Evolutionary conservation across 2,888 invertebrate species (phyloP).

Genomic region (Aspidiotus destructor): DNA sequence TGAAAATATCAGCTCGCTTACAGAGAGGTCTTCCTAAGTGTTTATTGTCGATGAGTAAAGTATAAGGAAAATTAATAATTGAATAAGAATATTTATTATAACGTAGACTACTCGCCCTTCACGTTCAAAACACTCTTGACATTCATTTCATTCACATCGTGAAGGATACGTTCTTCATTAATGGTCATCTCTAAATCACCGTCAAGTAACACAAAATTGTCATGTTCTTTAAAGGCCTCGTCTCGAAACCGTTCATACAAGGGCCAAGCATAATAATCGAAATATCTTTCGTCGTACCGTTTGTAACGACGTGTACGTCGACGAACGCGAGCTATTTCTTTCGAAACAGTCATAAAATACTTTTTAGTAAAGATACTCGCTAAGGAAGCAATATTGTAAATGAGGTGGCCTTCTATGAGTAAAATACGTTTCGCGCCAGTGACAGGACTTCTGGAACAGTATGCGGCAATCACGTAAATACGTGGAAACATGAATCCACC

Average conservation of each 20-base stretch:
- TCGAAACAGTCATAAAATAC: constrained; percentile 31
- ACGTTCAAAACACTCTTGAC: no score
- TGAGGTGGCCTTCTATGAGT: constrained; percentile 33
- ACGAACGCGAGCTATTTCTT: constrained; percentile 23
- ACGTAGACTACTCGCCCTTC: no score
- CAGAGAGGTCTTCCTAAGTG: no score
- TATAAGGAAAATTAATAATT: no score
- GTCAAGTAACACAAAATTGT: constrained; percentile 11
- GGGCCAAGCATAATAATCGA: constrained; percentile 34
- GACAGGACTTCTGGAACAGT: constrained; percentile 7
- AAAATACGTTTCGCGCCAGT: constrained; percentile 16
- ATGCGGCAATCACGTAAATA: no score
- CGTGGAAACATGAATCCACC: neutral
- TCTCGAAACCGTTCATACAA: constrained; percentile 17
- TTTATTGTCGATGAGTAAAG: no score
- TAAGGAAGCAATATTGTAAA: constrained; percentile 28
- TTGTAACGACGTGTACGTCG: constrained; percentile 31
- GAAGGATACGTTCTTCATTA: neutral
- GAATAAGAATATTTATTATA: no score
- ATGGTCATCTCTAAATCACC: constrained; percentile 8
- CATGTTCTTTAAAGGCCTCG: neutral
- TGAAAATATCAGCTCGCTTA: no score
- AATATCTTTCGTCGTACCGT: constrained; percentile 32
- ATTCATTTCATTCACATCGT: neutral
- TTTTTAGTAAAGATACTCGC: constrained; percentile 14